phyloP scores from a whole-genome alignment of 2,797 vertebrate genomes.

The Rhinichthys osculus region DNA sequence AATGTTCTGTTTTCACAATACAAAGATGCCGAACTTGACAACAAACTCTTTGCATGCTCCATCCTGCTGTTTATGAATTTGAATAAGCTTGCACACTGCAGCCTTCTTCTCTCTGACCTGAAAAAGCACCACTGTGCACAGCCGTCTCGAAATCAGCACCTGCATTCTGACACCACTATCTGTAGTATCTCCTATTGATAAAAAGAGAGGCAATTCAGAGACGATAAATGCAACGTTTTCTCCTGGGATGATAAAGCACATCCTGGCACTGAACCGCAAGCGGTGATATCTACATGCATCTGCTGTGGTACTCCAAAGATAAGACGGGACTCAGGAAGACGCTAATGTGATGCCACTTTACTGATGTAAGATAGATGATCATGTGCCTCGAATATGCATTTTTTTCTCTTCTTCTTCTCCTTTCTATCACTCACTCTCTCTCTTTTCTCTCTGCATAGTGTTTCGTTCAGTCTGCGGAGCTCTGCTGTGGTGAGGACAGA shows the following conservation, averaged over 20 bases:
- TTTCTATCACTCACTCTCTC: constrained; percentile 50
- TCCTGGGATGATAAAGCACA: constrained; percentile 35
- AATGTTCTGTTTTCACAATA: constrained; percentile 23
- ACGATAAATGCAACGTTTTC: constrained; percentile 48
- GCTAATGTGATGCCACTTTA: constrained; percentile 69
- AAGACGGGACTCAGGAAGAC: constrained; percentile 65
- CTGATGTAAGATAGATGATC: constrained; percentile 68
- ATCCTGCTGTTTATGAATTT: constrained; percentile 38
- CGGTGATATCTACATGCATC: constrained; percentile 68
- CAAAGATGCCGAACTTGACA: constrained; percentile 9
- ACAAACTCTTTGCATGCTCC: constrained; percentile 8
- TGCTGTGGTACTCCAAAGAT: constrained; percentile 70
- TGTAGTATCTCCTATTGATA: constrained; percentile 40
- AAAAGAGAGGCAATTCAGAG: constrained; percentile 43
- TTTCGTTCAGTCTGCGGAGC: constrained; percentile 2
- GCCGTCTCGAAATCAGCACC: constrained; percentile 38
- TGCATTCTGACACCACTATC: constrained; percentile 32
- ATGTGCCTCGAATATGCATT: constrained; percentile 60
- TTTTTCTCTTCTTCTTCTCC: constrained; percentile 4
- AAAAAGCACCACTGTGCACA: constrained; percentile 38
- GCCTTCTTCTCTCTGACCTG: constrained; percentile 34
- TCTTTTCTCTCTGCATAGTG: neutral
- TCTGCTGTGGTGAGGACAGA: constrained; percentile 30
- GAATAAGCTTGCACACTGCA: constrained; percentile 41
- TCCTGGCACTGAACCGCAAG: constrained; percentile 54